Evolutionary conservation across 2,113 vertebrate genomes (phyloP).

Genomic region (Emydocephalus ijimae): DNA sequence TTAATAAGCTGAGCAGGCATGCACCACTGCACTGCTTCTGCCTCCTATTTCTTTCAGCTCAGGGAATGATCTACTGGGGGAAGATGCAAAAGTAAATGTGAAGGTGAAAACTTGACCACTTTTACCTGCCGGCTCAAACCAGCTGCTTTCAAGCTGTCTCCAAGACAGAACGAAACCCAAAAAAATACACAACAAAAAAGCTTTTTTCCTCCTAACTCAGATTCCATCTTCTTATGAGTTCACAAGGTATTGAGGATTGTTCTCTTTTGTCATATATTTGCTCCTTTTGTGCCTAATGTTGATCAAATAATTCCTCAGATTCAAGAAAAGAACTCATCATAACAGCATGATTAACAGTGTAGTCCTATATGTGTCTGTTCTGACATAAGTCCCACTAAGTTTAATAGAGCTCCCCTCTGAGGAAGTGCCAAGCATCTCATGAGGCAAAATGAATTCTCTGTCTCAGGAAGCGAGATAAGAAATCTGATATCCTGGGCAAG

Average conservation of each 20-base stretch:
- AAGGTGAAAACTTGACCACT: conserved; percentile 85
- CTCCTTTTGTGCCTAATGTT: neutral
- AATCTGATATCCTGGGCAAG: neutral
- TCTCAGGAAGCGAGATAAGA: neutral
- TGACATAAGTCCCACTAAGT: neutral
- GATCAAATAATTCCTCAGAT: neutral
- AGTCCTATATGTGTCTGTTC: neutral
- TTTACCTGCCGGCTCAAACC: conserved; percentile 74
- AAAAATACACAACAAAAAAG: neutral
- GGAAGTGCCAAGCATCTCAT: neutral
- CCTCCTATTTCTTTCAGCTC: conserved; percentile 75
- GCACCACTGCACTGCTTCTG: conserved; percentile 75
- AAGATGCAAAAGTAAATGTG: conserved; percentile 83
- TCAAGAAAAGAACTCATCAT: neutral
- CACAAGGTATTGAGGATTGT: neutral
- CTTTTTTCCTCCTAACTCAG: too few relatives aligned
- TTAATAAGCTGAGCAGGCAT: conserved; percentile 92
- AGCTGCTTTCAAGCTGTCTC: conserved; percentile 41
- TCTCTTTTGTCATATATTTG: neutral
- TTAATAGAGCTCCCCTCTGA: neutral
- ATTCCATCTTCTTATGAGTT: conserved; percentile 20
- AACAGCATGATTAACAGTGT: neutral
- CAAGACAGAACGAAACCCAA: neutral
- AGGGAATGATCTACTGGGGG: conserved; percentile 79
- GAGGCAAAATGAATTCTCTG: neutral